Percentiles rank a stretch among this genome's conserved stretches.
Conservation (phyloP, 2,113 vertebrate genomes). For the Cyanistes caeruleus region DNA sequence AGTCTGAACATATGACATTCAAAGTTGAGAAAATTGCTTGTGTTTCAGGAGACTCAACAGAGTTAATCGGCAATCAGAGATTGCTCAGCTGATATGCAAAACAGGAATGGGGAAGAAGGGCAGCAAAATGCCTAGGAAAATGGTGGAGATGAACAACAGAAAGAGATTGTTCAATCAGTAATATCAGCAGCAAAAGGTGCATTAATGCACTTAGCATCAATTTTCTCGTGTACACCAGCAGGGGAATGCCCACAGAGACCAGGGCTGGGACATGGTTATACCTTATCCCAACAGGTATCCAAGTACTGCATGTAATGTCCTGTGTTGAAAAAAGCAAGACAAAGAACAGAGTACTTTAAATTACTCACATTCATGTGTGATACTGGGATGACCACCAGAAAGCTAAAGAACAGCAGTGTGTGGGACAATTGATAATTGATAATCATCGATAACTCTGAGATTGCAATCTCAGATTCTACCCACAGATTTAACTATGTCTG, state of each 20-base stretch:
- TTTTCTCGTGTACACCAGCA: conserved; percentile 3
- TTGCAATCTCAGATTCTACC: background rate
- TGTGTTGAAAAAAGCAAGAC: background rate
- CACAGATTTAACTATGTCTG: background rate
- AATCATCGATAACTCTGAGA: background rate
- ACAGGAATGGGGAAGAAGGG: background rate
- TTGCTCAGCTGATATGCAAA: background rate
- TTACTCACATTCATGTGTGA: background rate
- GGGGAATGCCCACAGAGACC: background rate
- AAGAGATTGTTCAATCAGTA: background rate
- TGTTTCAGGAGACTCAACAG: conserved; percentile 6
- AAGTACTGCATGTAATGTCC: background rate
- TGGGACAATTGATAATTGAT: no score
- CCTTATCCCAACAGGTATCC: background rate
- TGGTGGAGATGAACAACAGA: background rate
- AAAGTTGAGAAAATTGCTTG: conserved; percentile 52
- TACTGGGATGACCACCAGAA: background rate
- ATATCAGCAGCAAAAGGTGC: background rate
- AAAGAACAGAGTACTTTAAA: background rate
- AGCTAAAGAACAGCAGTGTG: background rate
- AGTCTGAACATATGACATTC: conserved; percentile 24
- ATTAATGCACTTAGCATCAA: conserved; percentile 12
- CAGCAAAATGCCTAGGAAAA: conserved; percentile 3
- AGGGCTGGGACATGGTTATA: background rate
- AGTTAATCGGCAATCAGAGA: conserved; percentile 32